These are phyloP conservation scores for Marmota flaviventris DNA, from an alignment of 2,113 vertebrate species.

Conservation along the genomic window DNA sequence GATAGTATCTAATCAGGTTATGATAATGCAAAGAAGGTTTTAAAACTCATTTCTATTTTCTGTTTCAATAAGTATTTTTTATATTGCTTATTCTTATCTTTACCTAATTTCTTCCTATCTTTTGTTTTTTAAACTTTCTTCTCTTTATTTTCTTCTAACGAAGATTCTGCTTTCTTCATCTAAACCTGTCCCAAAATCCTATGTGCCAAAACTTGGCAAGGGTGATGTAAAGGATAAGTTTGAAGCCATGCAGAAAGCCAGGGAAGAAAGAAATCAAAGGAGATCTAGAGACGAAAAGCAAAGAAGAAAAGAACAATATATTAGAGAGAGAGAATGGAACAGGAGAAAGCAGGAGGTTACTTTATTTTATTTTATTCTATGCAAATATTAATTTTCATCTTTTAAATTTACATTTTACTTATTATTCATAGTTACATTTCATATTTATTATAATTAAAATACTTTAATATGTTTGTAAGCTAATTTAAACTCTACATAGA, in stretches of 20 bases:
- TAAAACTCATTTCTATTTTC: conserved; percentile 70
- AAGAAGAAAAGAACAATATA: conserved; percentile 97
- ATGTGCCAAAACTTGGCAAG: conserved; percentile 96
- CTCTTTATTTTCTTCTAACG: conserved; percentile 85
- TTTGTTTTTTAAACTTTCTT: conserved; percentile 83
- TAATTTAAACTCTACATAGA: conserved; percentile 45
- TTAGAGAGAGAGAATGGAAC: conserved; percentile 97
- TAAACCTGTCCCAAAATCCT: conserved; percentile 96
- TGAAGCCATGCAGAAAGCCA: conserved; percentile 97
- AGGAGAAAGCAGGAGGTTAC: conserved; percentile 98
- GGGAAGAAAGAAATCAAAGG: conserved; percentile 96
- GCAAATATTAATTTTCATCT: conserved; percentile 73
- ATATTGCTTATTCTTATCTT: conserved; percentile 79
- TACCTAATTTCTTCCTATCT: conserved; percentile 84
- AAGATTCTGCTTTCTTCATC: conserved; percentile 96
- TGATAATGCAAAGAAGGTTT: conserved; percentile 40
- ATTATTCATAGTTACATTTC: conserved; percentile 37
- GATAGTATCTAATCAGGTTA: background rate
- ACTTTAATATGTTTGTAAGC: conserved; percentile 15
- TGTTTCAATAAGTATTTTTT: conserved; percentile 77
- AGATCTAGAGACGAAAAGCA: conserved; percentile 95
- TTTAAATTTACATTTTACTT: conserved; percentile 69
- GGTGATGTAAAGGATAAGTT: conserved; percentile 96
- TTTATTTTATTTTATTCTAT: conserved; percentile 79
- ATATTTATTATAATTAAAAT: background rate